Conservation (phyloP, 2,888 invertebrate species). For the Malacosoma neustria region DNA sequence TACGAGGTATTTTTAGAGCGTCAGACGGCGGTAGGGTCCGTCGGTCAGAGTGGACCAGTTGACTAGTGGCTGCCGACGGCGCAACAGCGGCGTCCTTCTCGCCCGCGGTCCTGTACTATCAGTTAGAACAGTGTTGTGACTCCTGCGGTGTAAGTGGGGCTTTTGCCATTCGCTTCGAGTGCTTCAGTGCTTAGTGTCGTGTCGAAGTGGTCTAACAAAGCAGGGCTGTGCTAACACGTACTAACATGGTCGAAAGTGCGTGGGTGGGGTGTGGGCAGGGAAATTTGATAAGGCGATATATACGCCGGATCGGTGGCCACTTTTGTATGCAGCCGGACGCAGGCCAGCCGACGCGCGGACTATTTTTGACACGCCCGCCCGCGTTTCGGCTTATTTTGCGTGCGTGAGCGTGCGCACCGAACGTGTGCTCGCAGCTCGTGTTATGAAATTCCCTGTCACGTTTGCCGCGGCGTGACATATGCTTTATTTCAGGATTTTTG, state of each 20-base stretch:
- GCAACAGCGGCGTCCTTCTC: slow-evolving; percentile 19
- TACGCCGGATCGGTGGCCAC: slow-evolving; percentile 42
- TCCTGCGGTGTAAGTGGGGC: slow-evolving; percentile 56
- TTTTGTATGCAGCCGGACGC: slow-evolving; percentile 63
- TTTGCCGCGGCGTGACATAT: slow-evolving; percentile 4
- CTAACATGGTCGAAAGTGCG: slow-evolving; percentile 57
- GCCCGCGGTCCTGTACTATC: slow-evolving; percentile 21
- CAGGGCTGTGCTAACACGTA: slow-evolving; percentile 53
- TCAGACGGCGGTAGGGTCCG: slow-evolving; percentile 36
- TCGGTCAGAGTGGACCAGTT: slow-evolving; percentile 30
- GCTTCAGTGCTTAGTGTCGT: slow-evolving; percentile 48
- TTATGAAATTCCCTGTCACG: slow-evolving; percentile 10
- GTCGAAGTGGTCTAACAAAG: slow-evolving; percentile 32
- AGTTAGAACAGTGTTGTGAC: slow-evolving; percentile 29
- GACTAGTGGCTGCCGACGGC: slow-evolving; percentile 40
- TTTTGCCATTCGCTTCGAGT: slow-evolving; percentile 36
- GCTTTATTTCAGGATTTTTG: slow-evolving; percentile 9
- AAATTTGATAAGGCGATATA: slow-evolving; percentile 69
- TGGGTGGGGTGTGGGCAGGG: slow-evolving; percentile 58
- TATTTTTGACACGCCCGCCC: slow-evolving; percentile 59
- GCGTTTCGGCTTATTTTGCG: slow-evolving; percentile 31
- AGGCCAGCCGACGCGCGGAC: slow-evolving; percentile 35
- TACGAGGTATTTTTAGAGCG: slow-evolving; percentile 61
- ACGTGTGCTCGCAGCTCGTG: slow-evolving; percentile 16
- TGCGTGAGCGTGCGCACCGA: slow-evolving; percentile 22